Base-by-base conservation (phyloP, 2,797 vertebrate genomes). In the Hippoglossus hippoglossus region DNA sequence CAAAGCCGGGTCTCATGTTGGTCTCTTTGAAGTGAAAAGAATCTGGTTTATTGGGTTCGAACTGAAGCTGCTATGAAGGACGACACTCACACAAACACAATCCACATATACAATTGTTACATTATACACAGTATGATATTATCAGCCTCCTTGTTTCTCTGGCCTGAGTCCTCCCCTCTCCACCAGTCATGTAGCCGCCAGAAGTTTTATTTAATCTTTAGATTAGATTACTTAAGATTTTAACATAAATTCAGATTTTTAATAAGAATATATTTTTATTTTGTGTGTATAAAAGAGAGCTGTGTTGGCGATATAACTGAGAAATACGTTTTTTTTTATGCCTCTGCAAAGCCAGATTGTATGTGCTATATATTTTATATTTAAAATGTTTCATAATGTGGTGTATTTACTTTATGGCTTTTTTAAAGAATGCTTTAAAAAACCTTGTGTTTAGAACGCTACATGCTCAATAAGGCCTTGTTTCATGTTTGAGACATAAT, bases 1-100 rank as follows among this genome's bases (percentile, higher is more conserved):
- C 96, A 90, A 97, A 97, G 86, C 92, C 92, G 65, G 98, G 97
- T 77, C 94, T 96, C 70, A 79, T 98, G 87, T 94, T 97, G 90
- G 95, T 99, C 76, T 95, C 93, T 91, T 90, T 98, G 80, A 93
- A 89, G 55, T 92, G 76, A 89, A 50, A 57, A 31, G 77, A 79
- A 46, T 44, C n/a, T n/a, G 65, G 47, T 81, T 80, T 83, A 28
- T 67, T 54, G 80, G 77, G 77, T 59, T 75, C 36, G 63, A 67
- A 39, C 54, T 72, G 25, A 71, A 73, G 67, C 89, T 94, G 92
- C 81, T 94, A 79, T 89, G 86, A 63, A 80, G 63, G 78, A 77
- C 28, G 58, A 51, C 60, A 47, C 46, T 19, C 44, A 47, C 16
- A 47, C 46, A 47, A 46, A 19, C 22, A 31, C 46, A 59, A 47